Conservation (phyloP, 2,113 vertebrate genomes). For the Carassius carassius region DNA sequence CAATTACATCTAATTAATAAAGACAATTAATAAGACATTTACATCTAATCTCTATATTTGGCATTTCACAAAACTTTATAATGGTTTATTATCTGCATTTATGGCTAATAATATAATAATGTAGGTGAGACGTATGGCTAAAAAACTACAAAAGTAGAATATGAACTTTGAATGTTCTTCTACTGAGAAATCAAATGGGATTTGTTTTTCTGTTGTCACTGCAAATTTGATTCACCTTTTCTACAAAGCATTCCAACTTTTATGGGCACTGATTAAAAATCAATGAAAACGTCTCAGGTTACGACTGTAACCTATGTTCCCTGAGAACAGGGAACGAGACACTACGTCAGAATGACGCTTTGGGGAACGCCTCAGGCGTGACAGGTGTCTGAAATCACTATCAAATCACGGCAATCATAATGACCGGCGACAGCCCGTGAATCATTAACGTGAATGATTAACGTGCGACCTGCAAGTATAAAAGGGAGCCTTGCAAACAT, state of each 20-base stretch:
- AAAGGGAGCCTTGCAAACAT: too few relatives aligned
- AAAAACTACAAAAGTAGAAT: not conserved
- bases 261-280: not conserved
- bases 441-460: too few relatives aligned
- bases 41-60: slow-evolving; percentile 4
- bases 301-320: too few relatives aligned
- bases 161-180: not conserved
- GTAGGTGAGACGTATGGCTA: not conserved
- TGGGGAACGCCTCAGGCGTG: too few relatives aligned
- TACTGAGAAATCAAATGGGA: not conserved
- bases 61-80: not conserved
- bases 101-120: not conserved
- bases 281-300: too few relatives aligned
- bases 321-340: too few relatives aligned
- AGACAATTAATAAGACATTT: not conserved
- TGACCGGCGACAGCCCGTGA: too few relatives aligned
- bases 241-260: not conserved
- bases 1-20: too few relatives aligned
- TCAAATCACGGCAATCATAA: too few relatives aligned
- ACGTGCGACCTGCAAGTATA: too few relatives aligned
- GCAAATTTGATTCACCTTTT: not conserved
- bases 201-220: not conserved
- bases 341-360: too few relatives aligned
- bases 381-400: too few relatives aligned
- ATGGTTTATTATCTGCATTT: not conserved